Conservation (phyloP, 2,888 invertebrate genomes). For the Caenorhabditis sp. region DNA sequence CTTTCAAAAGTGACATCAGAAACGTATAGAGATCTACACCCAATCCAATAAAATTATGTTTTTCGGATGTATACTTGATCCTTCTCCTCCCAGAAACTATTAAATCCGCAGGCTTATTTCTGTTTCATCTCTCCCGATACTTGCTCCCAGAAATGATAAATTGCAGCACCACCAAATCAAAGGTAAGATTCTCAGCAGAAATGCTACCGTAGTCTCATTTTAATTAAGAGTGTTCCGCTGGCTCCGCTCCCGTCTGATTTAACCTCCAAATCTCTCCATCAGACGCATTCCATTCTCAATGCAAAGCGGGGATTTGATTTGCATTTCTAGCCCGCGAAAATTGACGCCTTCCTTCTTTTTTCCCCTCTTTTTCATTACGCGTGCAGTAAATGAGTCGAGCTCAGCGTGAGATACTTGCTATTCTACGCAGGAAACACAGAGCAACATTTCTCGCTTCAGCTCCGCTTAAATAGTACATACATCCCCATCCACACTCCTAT, state of each 20-base stretch:
- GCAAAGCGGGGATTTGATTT: slow-evolving; percentile 60
- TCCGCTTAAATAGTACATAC: neutral
- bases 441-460: slow-evolving; percentile 3
- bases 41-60: neutral
- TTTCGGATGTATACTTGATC: neutral
- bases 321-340: slow-evolving; percentile 34
- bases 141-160: too few species aligned
- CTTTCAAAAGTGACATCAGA: slow-evolving; percentile 12
- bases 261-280: slow-evolving; percentile 1
- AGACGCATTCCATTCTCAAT: slow-evolving; percentile 31
- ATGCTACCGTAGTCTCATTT: neutral
- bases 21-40: neutral
- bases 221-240: neutral
- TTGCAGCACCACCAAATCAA: too few species aligned
- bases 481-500: neutral
- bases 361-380: slow-evolving; percentile 33
- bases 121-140: too few species aligned
- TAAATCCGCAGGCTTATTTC: neutral
- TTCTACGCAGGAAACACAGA: neutral
- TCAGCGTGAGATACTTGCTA: neutral
- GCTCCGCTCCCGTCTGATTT: neutral
- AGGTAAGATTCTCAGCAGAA: neutral
- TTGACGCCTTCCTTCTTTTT: slow-evolving; percentile 10
- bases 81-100: neutral
- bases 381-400: slow-evolving; percentile 37